Percentiles rank a stretch among this genome's conserved stretches.
Conservation (phyloP, 37 sponge, comb jelly and placozoan genomes). For the Aplysina aerophoba region DNA sequence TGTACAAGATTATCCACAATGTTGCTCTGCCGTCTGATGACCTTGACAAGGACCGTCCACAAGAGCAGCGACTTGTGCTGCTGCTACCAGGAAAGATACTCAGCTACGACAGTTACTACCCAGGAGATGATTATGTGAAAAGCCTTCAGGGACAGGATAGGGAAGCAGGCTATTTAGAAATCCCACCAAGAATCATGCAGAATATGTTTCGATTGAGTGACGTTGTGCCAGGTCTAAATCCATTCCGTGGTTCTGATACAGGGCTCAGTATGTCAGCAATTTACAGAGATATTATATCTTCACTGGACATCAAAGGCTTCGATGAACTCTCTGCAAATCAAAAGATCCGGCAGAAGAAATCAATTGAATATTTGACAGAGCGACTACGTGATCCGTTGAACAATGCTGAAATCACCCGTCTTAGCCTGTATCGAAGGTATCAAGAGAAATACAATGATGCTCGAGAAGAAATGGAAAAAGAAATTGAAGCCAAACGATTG, state of each 20-base stretch:
- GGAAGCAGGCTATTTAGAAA: constrained; percentile 6
- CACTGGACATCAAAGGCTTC: constrained; percentile 31
- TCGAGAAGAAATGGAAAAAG: neutral
- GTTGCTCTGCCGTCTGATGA: constrained; percentile 41
- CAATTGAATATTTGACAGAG: constrained; percentile 22
- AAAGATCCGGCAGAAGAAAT: neutral
- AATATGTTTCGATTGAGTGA: constrained; percentile 67
- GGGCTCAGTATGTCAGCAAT: constrained; percentile 55
- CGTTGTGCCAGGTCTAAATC: constrained; percentile 50
- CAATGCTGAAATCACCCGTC: constrained; percentile 4
- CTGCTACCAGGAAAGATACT: constrained; percentile 64
- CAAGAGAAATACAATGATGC: constrained; percentile 34
- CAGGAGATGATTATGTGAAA: constrained; percentile 52
- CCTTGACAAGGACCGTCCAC: neutral
- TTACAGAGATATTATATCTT: constrained; percentile 36
- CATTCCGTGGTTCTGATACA: constrained; percentile 44
- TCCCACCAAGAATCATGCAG: constrained; percentile 66
- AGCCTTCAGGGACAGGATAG: constrained; percentile 20
- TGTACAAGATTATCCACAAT: constrained; percentile 35
- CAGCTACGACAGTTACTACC: constrained; percentile 63
- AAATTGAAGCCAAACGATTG: constrained; percentile 27
- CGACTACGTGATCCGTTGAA: constrained; percentile 15
- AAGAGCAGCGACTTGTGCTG: constrained; percentile 45
- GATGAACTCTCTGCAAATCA: constrained; percentile 12
- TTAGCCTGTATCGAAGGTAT: constrained; percentile 44